Base-by-base conservation (phyloP, 2,113 vertebrate genomes). In the Herpailurus yagouaroundi region DNA sequence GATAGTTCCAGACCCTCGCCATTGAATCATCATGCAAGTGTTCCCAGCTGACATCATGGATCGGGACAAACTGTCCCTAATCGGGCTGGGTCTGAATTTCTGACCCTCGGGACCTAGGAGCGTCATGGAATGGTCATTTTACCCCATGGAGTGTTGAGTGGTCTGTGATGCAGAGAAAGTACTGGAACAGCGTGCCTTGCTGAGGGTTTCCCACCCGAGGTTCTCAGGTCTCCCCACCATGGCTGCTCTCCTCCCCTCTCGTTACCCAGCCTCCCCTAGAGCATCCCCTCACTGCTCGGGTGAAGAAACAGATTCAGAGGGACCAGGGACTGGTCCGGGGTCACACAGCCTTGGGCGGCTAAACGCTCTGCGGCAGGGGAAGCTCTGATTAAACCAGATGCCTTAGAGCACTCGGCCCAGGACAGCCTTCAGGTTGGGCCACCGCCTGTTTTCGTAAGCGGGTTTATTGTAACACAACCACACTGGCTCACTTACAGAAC, bases 141-240 rank as follows among this genome's bases (percentile, higher is more conserved):
- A 7, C 0, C 16, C 38, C 4, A 2, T 0, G 1, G 68, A 38
- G 41, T 4, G 8, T 38, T 52, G 48, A 74, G 63, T 27, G 29
- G 48, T 50, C 31, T 50, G 45, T 23, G 19, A 50, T 8, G 12
- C 55, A 8, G n/a, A 21, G 63, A 19, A 16, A 15, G 41, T 6
- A 36, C 15, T 0, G 2, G 21, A 31, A 77, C 3, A 41, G 36
- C 0, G 8, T n/a, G 60, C 31, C 63, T 69, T 10, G 4, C 36
- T 8, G 64, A 29, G 25, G 45, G 33, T 38, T 66, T 48, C n/a
- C 16, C 48, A 23, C n/a, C 5, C 1, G 8, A 38, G 27, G 45
- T 36, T 50, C 83, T 55, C 29, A 63, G 38, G 4, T 7, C 25
- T 4, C 31, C 27, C 13, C 5, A 3, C 29, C 2, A 0, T 12